phyloP scores from a whole-genome alignment of 2,797 vertebrate species.

The Antrozous pallidus region DNA sequence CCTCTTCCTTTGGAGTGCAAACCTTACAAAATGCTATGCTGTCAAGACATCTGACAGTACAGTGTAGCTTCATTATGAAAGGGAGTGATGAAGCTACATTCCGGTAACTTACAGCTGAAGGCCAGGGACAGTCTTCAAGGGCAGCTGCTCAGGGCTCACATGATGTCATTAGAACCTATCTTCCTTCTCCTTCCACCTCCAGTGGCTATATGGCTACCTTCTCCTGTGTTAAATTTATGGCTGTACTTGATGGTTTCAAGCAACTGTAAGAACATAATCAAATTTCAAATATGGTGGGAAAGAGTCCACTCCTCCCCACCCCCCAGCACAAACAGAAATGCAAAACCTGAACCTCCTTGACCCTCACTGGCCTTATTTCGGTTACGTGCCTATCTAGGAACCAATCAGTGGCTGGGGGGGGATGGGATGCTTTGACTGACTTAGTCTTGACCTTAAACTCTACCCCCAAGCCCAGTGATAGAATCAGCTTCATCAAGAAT shows the following conservation, averaged over 20 bases:
- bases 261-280: not conserved
- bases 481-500: not conserved
- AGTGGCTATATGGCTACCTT: not conserved
- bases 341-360: not conserved
- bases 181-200: not conserved
- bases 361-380: not conserved
- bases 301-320: not conserved
- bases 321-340: not conserved
- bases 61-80: not conserved
- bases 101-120: not conserved
- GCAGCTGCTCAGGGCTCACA: not conserved
- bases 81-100: not conserved
- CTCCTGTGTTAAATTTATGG: not conserved
- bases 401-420: not conserved
- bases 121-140: not conserved
- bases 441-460: constrained; percentile 8
- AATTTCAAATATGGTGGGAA: not conserved
- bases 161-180: not conserved
- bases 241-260: not conserved
- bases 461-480: not conserved
- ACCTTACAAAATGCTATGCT: not conserved
- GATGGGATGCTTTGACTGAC: not conserved
- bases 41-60: not conserved
- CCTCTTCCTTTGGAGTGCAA: not conserved
- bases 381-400: not conserved